A percentile compares a stretch with the other conserved stretches of the same genome.
Conservation (phyloP, 2,113 vertebrate genomes). For the Motacilla alba region DNA sequence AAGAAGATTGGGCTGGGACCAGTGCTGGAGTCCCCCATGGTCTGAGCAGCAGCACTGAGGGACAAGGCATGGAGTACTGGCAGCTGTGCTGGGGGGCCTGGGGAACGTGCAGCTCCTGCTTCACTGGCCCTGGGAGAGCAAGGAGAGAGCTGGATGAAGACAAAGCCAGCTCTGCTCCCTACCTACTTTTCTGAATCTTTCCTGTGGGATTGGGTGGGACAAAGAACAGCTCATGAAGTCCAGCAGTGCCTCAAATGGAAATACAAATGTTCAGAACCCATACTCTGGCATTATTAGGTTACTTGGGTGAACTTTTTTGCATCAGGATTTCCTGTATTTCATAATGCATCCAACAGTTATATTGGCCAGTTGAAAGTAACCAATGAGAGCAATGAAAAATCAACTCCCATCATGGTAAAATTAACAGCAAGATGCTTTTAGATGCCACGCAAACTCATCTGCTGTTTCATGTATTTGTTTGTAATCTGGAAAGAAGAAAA, state of each 20-base stretch:
- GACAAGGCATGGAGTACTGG: fast-evolving
- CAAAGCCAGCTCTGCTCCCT: neutral
- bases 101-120: neutral
- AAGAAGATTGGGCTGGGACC: neutral
- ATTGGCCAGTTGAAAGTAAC: neutral
- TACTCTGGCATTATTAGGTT: neutral
- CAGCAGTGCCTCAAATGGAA: neutral
- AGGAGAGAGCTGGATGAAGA: neutral
- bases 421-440: neutral
- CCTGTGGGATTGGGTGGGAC: neutral
- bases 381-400: neutral
- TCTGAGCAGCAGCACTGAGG: neutral
- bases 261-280: neutral
- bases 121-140: neutral
- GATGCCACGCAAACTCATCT: neutral
- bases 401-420: neutral
- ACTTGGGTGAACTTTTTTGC: neutral
- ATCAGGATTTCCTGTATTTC: constrained; percentile 1
- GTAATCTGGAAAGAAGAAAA: neutral
- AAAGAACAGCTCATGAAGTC: neutral
- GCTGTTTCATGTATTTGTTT: neutral
- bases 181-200: neutral
- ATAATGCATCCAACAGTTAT: neutral
- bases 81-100: neutral
- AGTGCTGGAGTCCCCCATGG: neutral